Conservation (phyloP, 2,797 vertebrate species). For the Coracias cyanogaster region DNA sequence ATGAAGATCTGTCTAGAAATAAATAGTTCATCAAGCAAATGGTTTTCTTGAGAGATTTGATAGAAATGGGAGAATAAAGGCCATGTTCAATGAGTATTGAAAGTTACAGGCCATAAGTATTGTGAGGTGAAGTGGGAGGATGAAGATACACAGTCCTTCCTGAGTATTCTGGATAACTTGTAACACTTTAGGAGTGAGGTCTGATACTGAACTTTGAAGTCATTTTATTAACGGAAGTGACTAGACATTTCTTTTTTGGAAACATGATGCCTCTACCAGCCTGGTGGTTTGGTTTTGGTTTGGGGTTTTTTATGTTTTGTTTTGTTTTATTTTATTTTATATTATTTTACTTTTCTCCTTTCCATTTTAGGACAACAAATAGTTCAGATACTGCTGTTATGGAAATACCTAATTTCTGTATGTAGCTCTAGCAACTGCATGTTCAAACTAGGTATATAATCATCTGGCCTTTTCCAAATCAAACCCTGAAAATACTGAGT, state of each 20-base stretch:
- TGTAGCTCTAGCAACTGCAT: background rate
- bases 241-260: background rate
- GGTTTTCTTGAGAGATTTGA: background rate
- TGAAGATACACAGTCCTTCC: background rate
- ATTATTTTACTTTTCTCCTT: background rate
- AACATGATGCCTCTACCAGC: background rate
- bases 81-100: background rate
- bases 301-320: no score
- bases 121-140: background rate
- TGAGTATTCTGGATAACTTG: background rate
- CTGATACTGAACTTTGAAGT: background rate
- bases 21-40: constrained; percentile 9
- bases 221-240: background rate
- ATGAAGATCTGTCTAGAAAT: background rate
- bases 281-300: background rate
- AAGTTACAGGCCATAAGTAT: background rate
- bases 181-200: background rate
- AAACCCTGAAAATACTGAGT: background rate
- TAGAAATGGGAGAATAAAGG: background rate
- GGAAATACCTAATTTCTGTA: background rate
- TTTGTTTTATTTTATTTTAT: background rate
- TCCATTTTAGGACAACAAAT: background rate
- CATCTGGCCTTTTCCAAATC: background rate
- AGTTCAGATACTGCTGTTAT: rapidly evolving
- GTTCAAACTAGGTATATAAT: background rate